phyloP scores from a whole-genome alignment of 2,113 vertebrate species.

The Lamprologus speciosus region DNA sequence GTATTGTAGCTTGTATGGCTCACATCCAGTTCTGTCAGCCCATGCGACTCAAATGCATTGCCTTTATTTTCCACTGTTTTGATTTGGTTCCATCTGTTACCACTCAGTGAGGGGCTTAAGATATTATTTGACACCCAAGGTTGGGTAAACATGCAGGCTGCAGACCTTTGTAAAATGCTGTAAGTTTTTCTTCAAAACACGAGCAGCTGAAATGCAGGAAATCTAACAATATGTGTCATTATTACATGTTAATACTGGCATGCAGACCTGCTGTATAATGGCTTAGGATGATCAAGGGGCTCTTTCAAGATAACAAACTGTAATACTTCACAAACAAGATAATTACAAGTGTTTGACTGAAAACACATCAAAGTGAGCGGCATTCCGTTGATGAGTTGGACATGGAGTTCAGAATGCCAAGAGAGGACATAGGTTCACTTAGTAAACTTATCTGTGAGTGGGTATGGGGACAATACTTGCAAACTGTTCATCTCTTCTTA shows the following conservation, averaged over 20 bases:
- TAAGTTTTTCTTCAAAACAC: background rate
- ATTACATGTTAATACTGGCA: background rate
- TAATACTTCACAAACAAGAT: slow-evolving; percentile 30
- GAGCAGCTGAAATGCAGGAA: background rate
- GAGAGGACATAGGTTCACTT: background rate
- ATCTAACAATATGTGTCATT: background rate
- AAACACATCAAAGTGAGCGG: slow-evolving; percentile 41
- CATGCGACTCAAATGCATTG: slow-evolving; percentile 22
- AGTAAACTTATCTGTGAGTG: background rate
- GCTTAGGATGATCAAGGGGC: slow-evolving; percentile 20
- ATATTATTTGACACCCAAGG: slow-evolving; percentile 33
- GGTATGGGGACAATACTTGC: background rate
- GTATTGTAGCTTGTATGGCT: slow-evolving; percentile 15
- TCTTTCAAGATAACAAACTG: slow-evolving; percentile 29
- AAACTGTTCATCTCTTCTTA: background rate
- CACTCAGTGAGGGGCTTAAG: slow-evolving; percentile 15
- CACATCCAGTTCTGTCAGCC: slow-evolving; percentile 1
- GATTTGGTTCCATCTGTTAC: slow-evolving; percentile 56
- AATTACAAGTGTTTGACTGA: slow-evolving; percentile 25
- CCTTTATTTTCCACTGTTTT: slow-evolving; percentile 33
- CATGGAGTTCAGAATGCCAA: background rate
- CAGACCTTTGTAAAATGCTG: slow-evolving; percentile 10
- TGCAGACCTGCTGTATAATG: background rate
- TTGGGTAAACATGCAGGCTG: background rate
- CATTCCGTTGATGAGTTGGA: slow-evolving; percentile 20